A percentile compares a stretch with the other conserved stretches of the same genome.
These are phyloP conservation scores for Melanerpes aurifrons DNA, from an alignment of 2,113 vertebrate species.

Conservation along the genomic window DNA sequence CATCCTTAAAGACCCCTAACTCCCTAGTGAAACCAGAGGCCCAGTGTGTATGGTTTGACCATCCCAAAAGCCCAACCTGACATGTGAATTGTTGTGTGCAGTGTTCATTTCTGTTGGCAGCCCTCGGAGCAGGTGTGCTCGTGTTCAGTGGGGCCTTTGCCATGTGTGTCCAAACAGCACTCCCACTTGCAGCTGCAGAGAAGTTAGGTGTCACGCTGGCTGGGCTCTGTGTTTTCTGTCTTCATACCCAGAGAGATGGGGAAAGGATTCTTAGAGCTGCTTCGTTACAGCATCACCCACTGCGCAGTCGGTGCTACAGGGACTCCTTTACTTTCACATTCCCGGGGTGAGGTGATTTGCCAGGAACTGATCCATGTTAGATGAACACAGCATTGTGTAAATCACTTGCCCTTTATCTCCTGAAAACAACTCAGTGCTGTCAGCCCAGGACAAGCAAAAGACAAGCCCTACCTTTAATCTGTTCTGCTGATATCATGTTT, in stretches of 20 bases:
- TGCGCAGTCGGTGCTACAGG: not conserved
- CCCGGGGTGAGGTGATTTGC: constrained; percentile 14
- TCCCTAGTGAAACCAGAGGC: not conserved
- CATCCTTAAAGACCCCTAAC: not conserved
- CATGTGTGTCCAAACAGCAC: not conserved
- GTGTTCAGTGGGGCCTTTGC: not conserved
- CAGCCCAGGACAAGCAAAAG: constrained; percentile 26
- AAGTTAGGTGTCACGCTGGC: constrained; percentile 25
- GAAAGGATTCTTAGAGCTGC: not conserved
- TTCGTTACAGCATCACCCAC: not conserved
- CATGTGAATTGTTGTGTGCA: not conserved
- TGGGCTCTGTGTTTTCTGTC: not conserved
- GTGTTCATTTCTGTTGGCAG: not conserved
- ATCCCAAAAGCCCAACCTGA: not conserved
- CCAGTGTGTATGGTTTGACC: not conserved
- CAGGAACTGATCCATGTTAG: not conserved
- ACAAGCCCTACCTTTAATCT: constrained; percentile 10
- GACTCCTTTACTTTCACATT: not conserved
- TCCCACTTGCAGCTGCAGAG: constrained; percentile 19
- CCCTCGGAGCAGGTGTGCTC: constrained; percentile 21
- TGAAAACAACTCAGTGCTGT: constrained; percentile 16
- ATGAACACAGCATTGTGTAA: constrained; percentile 16
- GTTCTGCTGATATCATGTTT: constrained; percentile 39
- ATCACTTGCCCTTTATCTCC: not conserved
- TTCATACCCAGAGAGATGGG: not conserved